These are phyloP conservation scores for Drosophila sechellia DNA, from an alignment of 1,140 invertebrate genomes.

Conservation along the genomic window DNA sequence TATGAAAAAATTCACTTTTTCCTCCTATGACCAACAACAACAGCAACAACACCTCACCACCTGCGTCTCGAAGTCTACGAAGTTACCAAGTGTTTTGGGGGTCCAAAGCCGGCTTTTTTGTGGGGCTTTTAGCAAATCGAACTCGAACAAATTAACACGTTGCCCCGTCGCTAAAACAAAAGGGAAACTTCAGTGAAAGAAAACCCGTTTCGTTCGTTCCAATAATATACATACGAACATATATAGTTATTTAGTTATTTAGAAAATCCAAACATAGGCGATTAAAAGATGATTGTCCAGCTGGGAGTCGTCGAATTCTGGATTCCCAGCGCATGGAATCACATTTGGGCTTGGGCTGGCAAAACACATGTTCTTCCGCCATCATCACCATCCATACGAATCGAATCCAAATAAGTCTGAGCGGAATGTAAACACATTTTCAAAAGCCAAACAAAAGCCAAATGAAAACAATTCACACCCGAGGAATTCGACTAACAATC, in stretches of 20 bases:
- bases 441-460: neutral
- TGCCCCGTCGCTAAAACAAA: conserved; percentile 51
- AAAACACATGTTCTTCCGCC: conserved; percentile 27
- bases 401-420: conserved; percentile 34
- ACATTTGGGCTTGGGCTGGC: conserved; percentile 12
- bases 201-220: conserved; percentile 22
- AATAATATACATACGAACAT: too few species aligned
- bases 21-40: conserved; percentile 36
- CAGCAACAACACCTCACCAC: neutral
- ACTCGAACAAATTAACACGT: conserved; percentile 67
- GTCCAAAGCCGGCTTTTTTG: conserved; percentile 55
- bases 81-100: conserved; percentile 2
- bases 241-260: conserved; percentile 1
- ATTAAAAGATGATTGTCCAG: neutral
- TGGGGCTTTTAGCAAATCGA: conserved; percentile 64
- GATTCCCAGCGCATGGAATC: conserved; percentile 30
- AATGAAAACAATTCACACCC: neutral
- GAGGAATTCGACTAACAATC: conserved; percentile 12
- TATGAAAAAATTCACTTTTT: conserved; percentile 83
- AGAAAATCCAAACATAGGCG: conserved; percentile 19
- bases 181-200: conserved; percentile 64
- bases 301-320: conserved; percentile 14
- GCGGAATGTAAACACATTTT: conserved; percentile 33
- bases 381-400: neutral
- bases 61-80: conserved; percentile 12